Evolutionary conservation across 2,888 invertebrate species (phyloP).

Genomic region (Aphelenchoides bicaudatus): DNA sequence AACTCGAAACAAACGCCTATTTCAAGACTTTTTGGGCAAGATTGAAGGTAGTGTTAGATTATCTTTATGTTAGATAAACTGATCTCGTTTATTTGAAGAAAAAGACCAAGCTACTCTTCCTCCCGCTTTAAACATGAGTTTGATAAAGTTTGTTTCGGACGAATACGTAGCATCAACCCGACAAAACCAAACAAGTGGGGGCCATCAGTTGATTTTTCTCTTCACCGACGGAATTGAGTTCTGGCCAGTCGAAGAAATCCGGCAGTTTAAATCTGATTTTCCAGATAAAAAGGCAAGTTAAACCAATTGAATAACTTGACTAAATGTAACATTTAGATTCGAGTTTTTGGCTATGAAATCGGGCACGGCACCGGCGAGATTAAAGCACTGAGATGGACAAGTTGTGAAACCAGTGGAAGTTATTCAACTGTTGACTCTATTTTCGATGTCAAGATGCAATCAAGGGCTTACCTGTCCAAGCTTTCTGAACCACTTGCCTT

Average conservation of each 20-base stretch:
- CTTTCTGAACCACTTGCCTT: conserved; percentile 39
- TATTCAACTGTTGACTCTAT: conserved; percentile 49
- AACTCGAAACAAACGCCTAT: conserved; percentile 52
- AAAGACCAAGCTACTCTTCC: conserved; percentile 50
- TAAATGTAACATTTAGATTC: conserved; percentile 36
- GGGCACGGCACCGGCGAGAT: conserved; percentile 51
- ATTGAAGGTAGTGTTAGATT: no score
- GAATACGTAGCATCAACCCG: conserved; percentile 10
- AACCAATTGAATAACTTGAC: conserved; percentile 10
- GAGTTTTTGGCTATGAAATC: conserved; percentile 56
- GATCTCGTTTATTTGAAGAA: no score
- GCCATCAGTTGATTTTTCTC: conserved; percentile 66
- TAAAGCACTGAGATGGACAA: conserved; percentile 43
- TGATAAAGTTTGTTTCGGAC: conserved; percentile 30
- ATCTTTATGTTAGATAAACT: no score
- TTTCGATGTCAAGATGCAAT: conserved; percentile 52
- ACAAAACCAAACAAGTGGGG: conserved; percentile 51
- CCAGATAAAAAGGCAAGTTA: conserved; percentile 25
- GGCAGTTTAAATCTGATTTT: conserved; percentile 52
- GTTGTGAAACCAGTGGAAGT: conserved; percentile 42
- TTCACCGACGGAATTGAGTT: conserved; percentile 67
- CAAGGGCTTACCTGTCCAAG: conserved; percentile 44
- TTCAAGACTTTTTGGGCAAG: conserved; percentile 44
- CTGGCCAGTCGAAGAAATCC: conserved; percentile 64
- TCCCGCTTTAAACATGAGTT: conserved; percentile 43